Evolutionary conservation across 2,113 vertebrate species (phyloP).

Genomic region (Hemichromis elongatus): DNA sequence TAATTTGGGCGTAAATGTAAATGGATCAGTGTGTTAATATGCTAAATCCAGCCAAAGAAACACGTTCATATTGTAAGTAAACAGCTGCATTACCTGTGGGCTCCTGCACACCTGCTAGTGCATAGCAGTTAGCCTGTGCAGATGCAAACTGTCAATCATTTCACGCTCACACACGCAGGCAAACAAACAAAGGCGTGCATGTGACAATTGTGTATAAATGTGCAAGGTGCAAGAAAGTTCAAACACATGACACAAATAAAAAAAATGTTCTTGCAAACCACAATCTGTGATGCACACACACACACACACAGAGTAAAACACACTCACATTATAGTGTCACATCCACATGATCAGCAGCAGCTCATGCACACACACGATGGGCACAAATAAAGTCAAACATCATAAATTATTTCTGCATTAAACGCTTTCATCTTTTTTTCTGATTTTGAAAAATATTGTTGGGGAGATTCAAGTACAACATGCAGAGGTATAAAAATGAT

Average conservation of each 20-base stretch:
- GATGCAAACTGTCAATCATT: constrained; percentile 68
- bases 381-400: not conserved
- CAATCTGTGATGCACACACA: not conserved
- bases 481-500: not conserved
- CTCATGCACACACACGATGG: not conserved
- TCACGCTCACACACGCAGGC: not conserved
- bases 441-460: not conserved
- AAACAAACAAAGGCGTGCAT: constrained; percentile 3
- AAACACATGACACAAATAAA: not conserved
- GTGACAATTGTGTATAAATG: not conserved
- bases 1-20: constrained; percentile 57
- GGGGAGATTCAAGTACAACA: not conserved
- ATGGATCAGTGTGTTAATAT: constrained; percentile 41
- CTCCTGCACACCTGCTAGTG: constrained; percentile 62
- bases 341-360: not conserved
- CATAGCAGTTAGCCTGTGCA: constrained; percentile 58
- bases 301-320: not conserved
- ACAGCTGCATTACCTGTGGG: constrained; percentile 66
- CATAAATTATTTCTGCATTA: not conserved
- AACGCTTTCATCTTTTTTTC: not conserved
- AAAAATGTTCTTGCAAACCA: not conserved
- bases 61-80: constrained; percentile 37
- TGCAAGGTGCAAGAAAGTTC: not conserved
- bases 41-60: constrained; percentile 35
- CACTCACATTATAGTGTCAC: not conserved